Evolutionary conservation across 2,888 invertebrate genomes (phyloP).

Genomic region (Amblyjoppa proteus): DNA sequence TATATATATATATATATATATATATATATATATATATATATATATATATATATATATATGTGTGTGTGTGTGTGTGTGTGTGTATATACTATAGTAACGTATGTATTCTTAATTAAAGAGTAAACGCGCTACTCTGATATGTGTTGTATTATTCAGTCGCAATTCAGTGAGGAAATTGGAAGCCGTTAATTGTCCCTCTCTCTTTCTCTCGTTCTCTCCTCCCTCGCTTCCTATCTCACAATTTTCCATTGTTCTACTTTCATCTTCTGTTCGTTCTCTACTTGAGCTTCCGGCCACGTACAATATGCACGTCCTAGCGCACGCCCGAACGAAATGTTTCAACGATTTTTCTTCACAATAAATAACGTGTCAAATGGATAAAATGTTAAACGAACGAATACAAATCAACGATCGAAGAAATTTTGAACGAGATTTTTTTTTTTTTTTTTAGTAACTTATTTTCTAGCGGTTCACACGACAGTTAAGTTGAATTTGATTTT

Average conservation of each 20-base stretch:
- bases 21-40: conserved; percentile 22
- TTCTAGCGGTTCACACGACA: conserved; percentile 60
- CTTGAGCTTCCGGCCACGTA: conserved; percentile 34
- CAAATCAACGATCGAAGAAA: neutral
- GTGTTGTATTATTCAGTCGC: conserved; percentile 81
- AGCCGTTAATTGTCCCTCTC: conserved; percentile 65
- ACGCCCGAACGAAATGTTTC: conserved; percentile 3
- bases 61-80: no score
- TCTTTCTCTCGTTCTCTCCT: neutral
- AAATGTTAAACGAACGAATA: conserved; percentile 1
- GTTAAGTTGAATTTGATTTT: conserved; percentile 63
- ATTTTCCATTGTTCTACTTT: conserved; percentile 1
- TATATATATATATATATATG: conserved; percentile 28
- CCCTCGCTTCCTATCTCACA: neutral
- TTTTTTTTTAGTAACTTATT: conserved; percentile 40
- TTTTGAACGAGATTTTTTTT: conserved; percentile 37
- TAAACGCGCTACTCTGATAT: conserved; percentile 78
- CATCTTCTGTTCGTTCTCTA: conserved; percentile 13
- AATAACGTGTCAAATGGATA: conserved; percentile 12
- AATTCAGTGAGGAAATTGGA: conserved; percentile 74
- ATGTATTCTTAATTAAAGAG: conserved; percentile 65
- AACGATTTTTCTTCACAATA: neutral
- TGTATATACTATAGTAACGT: conserved; percentile 35
- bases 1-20: conserved; percentile 16
- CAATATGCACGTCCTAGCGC: neutral